Evolutionary conservation across 2,888 invertebrate species (phyloP), one percentile per base, ranked within the genome.

Genomic region (Watsonalla binaria): DNA sequence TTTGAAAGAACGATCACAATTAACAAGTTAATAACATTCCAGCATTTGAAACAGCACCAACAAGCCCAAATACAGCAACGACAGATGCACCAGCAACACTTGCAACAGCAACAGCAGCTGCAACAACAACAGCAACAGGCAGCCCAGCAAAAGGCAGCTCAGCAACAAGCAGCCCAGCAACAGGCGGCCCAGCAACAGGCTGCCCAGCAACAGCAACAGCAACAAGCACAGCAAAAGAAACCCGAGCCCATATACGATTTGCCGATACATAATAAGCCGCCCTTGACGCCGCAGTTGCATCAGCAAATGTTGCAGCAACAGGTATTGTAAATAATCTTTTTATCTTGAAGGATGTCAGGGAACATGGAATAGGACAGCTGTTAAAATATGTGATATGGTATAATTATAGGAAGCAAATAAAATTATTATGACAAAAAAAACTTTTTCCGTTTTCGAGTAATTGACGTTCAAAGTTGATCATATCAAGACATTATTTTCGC

Each of bases 191-290:
- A 66, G n/a, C 72, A 72, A 49, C 72, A 72, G 51, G 61, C 58
- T 6, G 76, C 73, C 47, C 76, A 58, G 15, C 64, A 66, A 8
- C 72, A 58, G 15, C 64, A 66, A 8, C 72, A 71, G 47, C 72
- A 72, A 51, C 61, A 57, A 8, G 76, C 73, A 48, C 76, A 67
- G 58, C 80, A 76, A 48, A 82, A 82, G 68, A 87, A 89, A 55
- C 88, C 88, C 2, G 87, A 88, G 57, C 89, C 89, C 0, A 89
- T 88, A 51, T 88, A 89, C 72, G 89, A 89, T 57, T 63, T 88
- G 65, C 89, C 88, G 13, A 84, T 87, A 67, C 89, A 89, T 72
- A 89, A 87, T 71, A 89, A 86, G 60, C 87, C 87, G 15, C 79
- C 80, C 14, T 63, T 82, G 13, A 83, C 83, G 33, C 79, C 76